A percentile compares a stretch with the other conserved stretches of the same genome.
phyloP scores from a whole-genome alignment of 1,140 invertebrate genomes.

The Diachasma alloeum region DNA sequence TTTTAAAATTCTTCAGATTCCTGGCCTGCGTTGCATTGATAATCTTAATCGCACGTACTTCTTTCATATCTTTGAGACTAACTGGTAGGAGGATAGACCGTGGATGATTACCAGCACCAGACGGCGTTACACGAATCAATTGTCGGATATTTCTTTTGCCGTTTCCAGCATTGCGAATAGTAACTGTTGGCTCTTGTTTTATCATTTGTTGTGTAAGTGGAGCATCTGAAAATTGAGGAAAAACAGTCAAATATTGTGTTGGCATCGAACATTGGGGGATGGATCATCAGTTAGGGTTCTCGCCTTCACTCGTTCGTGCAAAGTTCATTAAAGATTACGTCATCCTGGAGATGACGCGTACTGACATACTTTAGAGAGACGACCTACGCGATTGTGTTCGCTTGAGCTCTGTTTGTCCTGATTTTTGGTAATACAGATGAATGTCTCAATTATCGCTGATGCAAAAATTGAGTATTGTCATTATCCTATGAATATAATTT shows the following conservation, averaged over 20 bases:
- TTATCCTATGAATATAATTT: no score
- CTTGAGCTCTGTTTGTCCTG: no score
- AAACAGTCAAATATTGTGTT: neutral
- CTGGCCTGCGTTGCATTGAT: conserved; percentile 69
- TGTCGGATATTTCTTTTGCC: conserved; percentile 54
- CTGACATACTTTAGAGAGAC: conserved; percentile 15
- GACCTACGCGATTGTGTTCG: no score
- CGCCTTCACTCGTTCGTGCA: neutral
- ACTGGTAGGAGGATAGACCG: conserved; percentile 75
- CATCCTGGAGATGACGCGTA: conserved; percentile 19
- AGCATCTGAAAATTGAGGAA: conserved; percentile 30
- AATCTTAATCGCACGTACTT: conserved; percentile 76
- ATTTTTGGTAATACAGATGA: no score
- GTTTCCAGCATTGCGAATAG: conserved; percentile 42
- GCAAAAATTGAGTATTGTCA: no score
- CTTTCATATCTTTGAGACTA: conserved; percentile 74
- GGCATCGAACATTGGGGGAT: neutral
- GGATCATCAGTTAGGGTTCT: neutral
- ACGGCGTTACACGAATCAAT: conserved; percentile 56
- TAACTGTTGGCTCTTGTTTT: conserved; percentile 43
- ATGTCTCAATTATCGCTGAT: no score
- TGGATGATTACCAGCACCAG: conserved; percentile 63
- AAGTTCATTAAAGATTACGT: conserved; percentile 25
- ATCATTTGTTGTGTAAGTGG: conserved; percentile 26
- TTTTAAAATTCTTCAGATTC: conserved; percentile 56